phyloP scores from a whole-genome alignment of 2,888 invertebrate species.

The Cinara cedri region DNA sequence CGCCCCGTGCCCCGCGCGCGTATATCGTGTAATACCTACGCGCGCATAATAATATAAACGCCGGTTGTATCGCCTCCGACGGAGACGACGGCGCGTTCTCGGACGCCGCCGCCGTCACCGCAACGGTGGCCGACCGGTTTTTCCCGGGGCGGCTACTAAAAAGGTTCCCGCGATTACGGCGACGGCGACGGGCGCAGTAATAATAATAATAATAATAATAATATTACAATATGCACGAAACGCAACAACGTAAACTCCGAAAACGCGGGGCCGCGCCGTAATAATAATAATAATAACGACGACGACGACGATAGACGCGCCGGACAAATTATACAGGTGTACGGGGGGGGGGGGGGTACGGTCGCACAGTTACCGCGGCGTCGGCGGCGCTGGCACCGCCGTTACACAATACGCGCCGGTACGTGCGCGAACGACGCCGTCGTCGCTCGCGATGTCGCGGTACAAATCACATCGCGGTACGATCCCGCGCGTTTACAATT shows the following conservation, averaged over 20 bases:
- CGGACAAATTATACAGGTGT: constrained; percentile 35
- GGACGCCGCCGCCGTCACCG: constrained; percentile 22
- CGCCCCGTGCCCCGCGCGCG: constrained; percentile 9
- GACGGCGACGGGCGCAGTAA: neutral
- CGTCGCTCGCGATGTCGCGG: too few relatives aligned
- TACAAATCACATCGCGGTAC: too few relatives aligned
- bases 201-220: constrained; percentile 6
- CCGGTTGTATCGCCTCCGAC: constrained; percentile 43
- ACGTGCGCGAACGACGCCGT: neutral
- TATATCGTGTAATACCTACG: neutral
- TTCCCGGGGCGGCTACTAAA: constrained; percentile 54
- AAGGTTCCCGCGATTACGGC: constrained; percentile 50
- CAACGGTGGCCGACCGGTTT: constrained; percentile 57
- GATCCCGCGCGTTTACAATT: too few relatives aligned
- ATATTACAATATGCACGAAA: too few relatives aligned
- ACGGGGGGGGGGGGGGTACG: too few relatives aligned
- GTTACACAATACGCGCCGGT: neutral
- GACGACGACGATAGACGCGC: constrained; percentile 19
- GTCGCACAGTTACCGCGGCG: too few relatives aligned
- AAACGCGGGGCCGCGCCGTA: neutral
- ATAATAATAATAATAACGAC: neutral
- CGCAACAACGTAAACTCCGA: constrained; percentile 22
- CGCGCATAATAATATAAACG: too few relatives aligned
- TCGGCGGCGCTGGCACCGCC: too few relatives aligned
- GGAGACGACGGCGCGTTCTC: neutral